These are phyloP conservation scores for Cranoglanis bouderius DNA, from an alignment of 2,113 vertebrate genomes.

Conservation along the genomic window DNA sequence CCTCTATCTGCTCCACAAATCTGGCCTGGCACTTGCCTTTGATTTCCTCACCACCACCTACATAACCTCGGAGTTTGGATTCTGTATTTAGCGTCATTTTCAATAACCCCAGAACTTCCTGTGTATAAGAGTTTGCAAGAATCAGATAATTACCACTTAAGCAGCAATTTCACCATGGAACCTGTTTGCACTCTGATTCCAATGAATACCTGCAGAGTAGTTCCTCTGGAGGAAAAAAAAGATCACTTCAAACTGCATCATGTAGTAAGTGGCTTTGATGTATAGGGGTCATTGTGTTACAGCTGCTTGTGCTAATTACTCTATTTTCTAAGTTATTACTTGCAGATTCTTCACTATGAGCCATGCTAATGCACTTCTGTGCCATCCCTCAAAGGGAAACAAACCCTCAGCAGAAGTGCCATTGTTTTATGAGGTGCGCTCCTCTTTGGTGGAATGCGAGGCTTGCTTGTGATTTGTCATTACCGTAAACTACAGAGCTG, in stretches of 20 bases:
- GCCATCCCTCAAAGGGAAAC: constrained; percentile 47
- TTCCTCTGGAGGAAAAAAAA: constrained; percentile 38
- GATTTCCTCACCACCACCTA: constrained; percentile 22
- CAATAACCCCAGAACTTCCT: constrained; percentile 32
- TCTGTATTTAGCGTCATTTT: constrained; percentile 39
- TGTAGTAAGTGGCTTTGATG: constrained; percentile 61
- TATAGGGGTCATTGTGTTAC: constrained; percentile 66
- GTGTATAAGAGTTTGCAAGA: constrained; percentile 27
- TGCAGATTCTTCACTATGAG: constrained; percentile 54
- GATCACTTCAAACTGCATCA: constrained; percentile 57
- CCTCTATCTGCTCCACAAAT: background rate
- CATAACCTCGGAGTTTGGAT: background rate
- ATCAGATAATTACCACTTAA: background rate
- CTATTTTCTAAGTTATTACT: constrained; percentile 65
- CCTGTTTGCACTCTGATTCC: background rate
- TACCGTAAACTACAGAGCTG: constrained; percentile 44
- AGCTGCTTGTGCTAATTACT: constrained; percentile 65
- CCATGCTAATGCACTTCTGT: constrained; percentile 49
- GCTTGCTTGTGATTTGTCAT: constrained; percentile 45
- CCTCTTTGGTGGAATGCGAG: constrained; percentile 41
- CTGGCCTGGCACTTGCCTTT: constrained; percentile 7
- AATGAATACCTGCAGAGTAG: constrained; percentile 15
- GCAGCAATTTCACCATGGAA: constrained; percentile 16
- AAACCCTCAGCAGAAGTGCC: constrained; percentile 29
- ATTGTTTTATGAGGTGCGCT: constrained; percentile 38